phyloP scores from a whole-genome alignment of 2,113 vertebrate species.

The Cephalopholis sonnerati region DNA sequence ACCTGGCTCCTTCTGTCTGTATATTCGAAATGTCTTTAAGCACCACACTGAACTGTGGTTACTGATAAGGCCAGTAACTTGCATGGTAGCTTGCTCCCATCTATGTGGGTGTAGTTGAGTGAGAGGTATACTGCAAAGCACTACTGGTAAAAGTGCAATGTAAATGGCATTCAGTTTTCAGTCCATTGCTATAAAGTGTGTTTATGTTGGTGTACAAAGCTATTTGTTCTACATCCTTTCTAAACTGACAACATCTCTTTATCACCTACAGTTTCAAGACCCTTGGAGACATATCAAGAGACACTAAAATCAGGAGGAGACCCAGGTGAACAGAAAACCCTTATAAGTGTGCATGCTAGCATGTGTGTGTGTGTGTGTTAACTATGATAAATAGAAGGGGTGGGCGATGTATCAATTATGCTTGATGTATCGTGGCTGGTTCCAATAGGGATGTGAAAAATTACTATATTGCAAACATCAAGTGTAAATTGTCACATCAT shows the following conservation, averaged over 20 bases:
- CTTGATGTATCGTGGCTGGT: too few species aligned
- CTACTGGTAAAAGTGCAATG: neutral
- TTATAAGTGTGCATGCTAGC: neutral
- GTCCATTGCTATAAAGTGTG: neutral
- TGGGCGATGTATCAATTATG: too few species aligned
- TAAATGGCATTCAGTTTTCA: neutral
- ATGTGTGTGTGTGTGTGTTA: neutral
- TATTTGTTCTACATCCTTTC: neutral
- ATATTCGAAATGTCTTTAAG: too few species aligned
- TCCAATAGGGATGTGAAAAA: too few species aligned
- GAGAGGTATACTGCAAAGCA: neutral
- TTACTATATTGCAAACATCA: too few species aligned
- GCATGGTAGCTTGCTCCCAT: neutral
- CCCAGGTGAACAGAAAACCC: conserved; percentile 83
- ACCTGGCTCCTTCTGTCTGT: neutral
- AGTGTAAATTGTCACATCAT: too few species aligned
- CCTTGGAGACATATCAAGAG: conserved; percentile 94
- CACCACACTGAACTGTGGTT: neutral
- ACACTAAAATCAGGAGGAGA: conserved; percentile 89
- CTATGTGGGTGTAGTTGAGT: neutral
- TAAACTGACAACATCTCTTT: neutral
- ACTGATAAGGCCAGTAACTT: neutral
- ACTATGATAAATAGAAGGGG: too few species aligned
- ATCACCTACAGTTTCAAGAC: conserved; percentile 89
- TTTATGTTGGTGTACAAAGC: neutral